Evolutionary conservation across 2,888 invertebrate species (phyloP), one percentile per base, ranked within the genome.

Genomic region (Tetragonula carbonaria): DNA sequence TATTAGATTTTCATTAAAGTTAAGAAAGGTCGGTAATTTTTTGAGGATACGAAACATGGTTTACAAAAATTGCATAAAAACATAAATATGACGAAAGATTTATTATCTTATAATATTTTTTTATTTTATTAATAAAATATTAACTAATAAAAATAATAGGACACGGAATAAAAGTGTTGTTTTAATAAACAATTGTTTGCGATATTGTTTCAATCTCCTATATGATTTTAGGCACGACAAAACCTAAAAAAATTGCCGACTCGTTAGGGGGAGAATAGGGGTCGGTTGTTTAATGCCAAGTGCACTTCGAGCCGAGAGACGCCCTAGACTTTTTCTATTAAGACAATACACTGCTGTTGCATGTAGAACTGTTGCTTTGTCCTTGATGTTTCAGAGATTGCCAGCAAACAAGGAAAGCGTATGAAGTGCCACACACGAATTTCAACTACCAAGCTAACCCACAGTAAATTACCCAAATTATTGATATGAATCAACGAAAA

Each of bases 261-360:
- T 85, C 84, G 84, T 83, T 81, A 86, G 63, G 68, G 77, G 67
- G 62, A 86, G 86, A 89, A 87, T 87, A 83, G 85, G 80, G 84
- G 89, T 88, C 83, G 91, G 85, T 88, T 87, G 88, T 90, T 90
- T 90, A 90, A 88, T 90, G 91, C 90, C 91, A 91, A 92, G 92
- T 91, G 90, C 90, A 91, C 92, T 92, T 84, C 87, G 66, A 86
- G 79, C 84, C 80, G 80, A 86, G 85, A 80, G 87, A 87, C 53
- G 84, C 74, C 86, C 86, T 87, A 89, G 87, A 87, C 88, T 90
- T 90, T 89, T 88, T 90, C 87, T 86, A 78, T 80, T 74, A 79
- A 88, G 88, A 91, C 91, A 92, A 92, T 91, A 86, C 87, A 82
- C 80, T 78, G 86, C 89, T 88, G 89, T 91, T 91, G 90, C 90